Evolutionary conservation across 2,888 invertebrate genomes (phyloP).

Genomic region (Spodoptera picta): DNA sequence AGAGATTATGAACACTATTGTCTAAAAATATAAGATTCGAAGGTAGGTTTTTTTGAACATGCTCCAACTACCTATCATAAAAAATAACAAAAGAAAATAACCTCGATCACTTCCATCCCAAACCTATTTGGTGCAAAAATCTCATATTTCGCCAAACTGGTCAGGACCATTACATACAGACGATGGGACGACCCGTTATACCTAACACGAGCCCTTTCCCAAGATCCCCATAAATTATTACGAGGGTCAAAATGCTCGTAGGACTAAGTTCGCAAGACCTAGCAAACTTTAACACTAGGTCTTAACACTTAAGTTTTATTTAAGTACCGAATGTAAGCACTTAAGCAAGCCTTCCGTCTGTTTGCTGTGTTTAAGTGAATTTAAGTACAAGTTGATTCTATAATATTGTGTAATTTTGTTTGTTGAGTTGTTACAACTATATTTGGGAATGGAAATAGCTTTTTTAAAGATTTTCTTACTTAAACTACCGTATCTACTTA

Average conservation of each 20-base stretch:
- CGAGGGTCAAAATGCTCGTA: constrained; percentile 25
- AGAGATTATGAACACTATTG: no score
- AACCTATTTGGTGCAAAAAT: constrained; percentile 6
- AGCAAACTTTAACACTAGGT: constrained; percentile 19
- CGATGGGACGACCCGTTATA: constrained; percentile 7
- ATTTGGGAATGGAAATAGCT: no score
- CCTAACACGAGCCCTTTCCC: constrained; percentile 16
- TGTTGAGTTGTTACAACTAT: no score
- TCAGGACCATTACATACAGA: constrained; percentile 21
- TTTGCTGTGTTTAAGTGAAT: constrained; percentile 10
- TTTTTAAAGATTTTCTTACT: no score
- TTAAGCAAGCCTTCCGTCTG: constrained; percentile 5
- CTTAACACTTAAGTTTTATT: constrained; percentile 30
- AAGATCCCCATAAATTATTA: constrained; percentile 41
- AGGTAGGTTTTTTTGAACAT: no score
- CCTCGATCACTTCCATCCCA: background rate
- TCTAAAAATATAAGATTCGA: no score
- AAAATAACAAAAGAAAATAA: background rate
- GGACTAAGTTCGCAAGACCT: constrained; percentile 21
- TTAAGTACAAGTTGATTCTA: constrained; percentile 3
- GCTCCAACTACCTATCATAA: no score
- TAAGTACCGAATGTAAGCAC: constrained; percentile 9
- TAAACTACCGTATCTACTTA: no score
- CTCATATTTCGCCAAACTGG: constrained; percentile 20
- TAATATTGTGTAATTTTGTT: constrained; percentile 9